A percentile compares a stretch with the other conserved stretches of the same genome.
These are phyloP conservation scores for Bujurquina vittata DNA, from an alignment of 2,113 vertebrate genomes.

Conservation along the genomic window DNA sequence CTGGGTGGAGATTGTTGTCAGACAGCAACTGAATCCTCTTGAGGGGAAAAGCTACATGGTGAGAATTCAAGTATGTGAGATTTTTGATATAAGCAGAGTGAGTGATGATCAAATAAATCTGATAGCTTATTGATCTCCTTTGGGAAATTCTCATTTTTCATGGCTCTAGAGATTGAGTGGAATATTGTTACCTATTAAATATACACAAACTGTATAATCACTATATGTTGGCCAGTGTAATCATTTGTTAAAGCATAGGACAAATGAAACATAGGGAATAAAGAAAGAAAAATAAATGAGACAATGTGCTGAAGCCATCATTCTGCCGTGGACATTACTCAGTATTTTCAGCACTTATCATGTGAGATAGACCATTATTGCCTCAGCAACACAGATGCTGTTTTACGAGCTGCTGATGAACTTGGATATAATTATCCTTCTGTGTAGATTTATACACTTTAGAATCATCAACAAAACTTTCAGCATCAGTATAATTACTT, in stretches of 20 bases:
- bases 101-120: slow-evolving; percentile 41
- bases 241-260: background rate
- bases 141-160: slow-evolving; percentile 44
- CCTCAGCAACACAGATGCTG: background rate
- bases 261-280: too few relatives aligned
- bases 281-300: background rate
- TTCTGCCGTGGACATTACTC: background rate
- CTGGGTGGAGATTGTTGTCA: slow-evolving; percentile 32
- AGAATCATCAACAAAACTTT: slow-evolving; percentile 1
- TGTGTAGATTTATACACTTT: background rate
- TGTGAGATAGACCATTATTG: background rate
- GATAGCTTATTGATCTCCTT: slow-evolving; percentile 53
- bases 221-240: background rate
- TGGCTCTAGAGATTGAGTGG: background rate
- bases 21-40: slow-evolving; percentile 27
- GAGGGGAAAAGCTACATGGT: slow-evolving; percentile 25
- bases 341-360: background rate
- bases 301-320: background rate
- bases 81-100: slow-evolving; percentile 31
- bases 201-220: background rate
- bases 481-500: background rate
- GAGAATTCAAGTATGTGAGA: slow-evolving; percentile 31
- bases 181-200: background rate
- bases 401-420: slow-evolving; percentile 1
- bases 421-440: background rate